These are phyloP conservation scores for Conomelus anceps DNA, from an alignment of 2,888 invertebrate species.

Conservation along the genomic window DNA sequence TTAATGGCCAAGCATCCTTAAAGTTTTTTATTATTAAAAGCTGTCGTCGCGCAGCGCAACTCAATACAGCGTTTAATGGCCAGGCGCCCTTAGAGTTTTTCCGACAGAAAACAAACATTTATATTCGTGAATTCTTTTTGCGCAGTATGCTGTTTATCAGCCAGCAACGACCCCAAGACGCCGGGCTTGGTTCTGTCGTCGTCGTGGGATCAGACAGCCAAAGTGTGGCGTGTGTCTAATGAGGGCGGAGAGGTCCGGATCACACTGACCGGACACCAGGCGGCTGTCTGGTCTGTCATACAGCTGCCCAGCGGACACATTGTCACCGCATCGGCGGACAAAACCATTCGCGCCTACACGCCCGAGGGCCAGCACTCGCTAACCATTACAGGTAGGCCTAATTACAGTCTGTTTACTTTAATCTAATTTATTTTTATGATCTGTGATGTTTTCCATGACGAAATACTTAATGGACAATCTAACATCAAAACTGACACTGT, in stretches of 20 bases:
- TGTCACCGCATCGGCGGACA: conserved; percentile 90
- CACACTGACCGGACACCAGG: conserved; percentile 62
- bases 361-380: conserved; percentile 56
- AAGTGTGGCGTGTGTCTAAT: conserved; percentile 62
- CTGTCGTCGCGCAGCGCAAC: no score
- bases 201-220: conserved; percentile 89
- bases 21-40: no score
- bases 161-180: conserved; percentile 47
- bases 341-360: conserved; percentile 69
- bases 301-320: conserved; percentile 53
- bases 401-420: no score
- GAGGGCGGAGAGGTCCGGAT: conserved; percentile 39
- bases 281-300: conserved; percentile 78
- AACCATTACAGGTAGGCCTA: conserved; percentile 58
- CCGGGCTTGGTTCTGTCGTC: conserved; percentile 62
- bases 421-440: no score
- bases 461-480: no score
- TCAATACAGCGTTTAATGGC: no score
- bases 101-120: no score
- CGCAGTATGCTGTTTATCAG: conserved; percentile 48
- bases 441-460: no score
- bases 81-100: no score
- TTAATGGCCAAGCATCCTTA: no score
- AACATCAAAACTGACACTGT: no score
- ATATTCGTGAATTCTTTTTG: no score